These are phyloP conservation scores for Chrysogorgia sp. DNA, from an alignment of 92 coral and sea anemone species.

Conservation along the genomic window DNA sequence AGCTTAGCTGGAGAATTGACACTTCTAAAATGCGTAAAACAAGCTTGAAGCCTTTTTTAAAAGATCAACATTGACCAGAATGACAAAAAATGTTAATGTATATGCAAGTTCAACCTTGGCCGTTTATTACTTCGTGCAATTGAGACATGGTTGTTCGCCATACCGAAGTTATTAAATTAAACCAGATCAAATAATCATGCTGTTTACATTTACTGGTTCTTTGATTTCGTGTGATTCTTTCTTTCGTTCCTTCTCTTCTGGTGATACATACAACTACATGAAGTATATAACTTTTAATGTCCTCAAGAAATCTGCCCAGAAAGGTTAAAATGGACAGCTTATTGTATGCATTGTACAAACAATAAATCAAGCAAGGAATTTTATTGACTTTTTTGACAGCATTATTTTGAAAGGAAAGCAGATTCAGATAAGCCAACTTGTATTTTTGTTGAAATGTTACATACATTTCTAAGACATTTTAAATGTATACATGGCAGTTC, in stretches of 20 bases:
- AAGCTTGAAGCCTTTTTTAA: conserved; percentile 17
- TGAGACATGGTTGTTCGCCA: conserved; percentile 38
- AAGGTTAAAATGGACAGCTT: conserved; percentile 11
- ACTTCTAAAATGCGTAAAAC: conserved; percentile 35
- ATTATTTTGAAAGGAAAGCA: conserved; percentile 16
- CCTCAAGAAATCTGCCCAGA: conserved; percentile 14
- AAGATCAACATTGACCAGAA: conserved; percentile 12
- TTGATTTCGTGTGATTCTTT: conserved; percentile 18
- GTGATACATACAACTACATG: no score
- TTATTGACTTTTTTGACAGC: conserved; percentile 47
- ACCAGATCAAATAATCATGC: conserved; percentile 84
- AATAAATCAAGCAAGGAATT: conserved; percentile 40
- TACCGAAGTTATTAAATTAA: conserved; percentile 58
- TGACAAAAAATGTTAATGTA: conserved; percentile 11
- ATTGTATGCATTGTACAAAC: conserved; percentile 30
- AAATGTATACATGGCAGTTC: background rate
- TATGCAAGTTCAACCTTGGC: conserved; percentile 31
- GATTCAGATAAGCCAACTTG: background rate
- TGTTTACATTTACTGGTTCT: conserved; percentile 25
- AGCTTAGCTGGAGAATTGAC: conserved; percentile 49
- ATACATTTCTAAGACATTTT: background rate
- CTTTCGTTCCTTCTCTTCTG: conserved; percentile 25
- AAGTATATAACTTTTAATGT: background rate
- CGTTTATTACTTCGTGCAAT: conserved; percentile 14
- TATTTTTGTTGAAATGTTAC: background rate